A percentile compares a stretch with the other conserved stretches of the same genome.
Conservation (phyloP, 1,140 invertebrate species). For the Brachionus manjavacas region DNA sequence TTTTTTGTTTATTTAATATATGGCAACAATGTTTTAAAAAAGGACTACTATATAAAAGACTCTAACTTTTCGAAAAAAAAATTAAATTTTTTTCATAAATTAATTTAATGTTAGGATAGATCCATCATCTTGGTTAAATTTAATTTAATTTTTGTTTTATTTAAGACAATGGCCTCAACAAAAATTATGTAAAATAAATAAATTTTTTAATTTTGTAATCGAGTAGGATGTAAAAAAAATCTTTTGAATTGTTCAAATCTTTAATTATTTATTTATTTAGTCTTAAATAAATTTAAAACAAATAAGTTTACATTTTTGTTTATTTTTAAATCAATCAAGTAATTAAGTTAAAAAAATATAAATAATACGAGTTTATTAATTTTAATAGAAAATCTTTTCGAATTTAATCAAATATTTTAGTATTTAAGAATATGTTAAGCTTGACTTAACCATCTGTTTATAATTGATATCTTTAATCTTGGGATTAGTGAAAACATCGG, state of each 20-base stretch:
- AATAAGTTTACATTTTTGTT: not conserved
- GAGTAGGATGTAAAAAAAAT: not conserved
- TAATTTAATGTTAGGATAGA: not conserved
- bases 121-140: not conserved
- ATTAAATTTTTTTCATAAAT: not conserved
- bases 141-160: too few species aligned
- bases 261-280: not conserved
- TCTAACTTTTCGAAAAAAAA: not conserved
- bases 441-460: not conserved
- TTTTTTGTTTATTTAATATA: not conserved
- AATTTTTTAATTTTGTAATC: not conserved
- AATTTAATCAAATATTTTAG: not conserved
- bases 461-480: not conserved
- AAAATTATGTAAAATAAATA: not conserved
- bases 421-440: not conserved
- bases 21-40: not conserved
- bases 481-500: not conserved
- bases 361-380: not conserved
- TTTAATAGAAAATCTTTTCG: not conserved
- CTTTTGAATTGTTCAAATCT: not conserved
- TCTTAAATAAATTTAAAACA: not conserved
- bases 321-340: not conserved
- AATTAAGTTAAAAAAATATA: slow-evolving; percentile 14
- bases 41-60: not conserved
- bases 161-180: too few species aligned